These are phyloP conservation scores for Gouania willdenowi DNA, from an alignment of 2,797 vertebrate species.

Conservation along the genomic window DNA sequence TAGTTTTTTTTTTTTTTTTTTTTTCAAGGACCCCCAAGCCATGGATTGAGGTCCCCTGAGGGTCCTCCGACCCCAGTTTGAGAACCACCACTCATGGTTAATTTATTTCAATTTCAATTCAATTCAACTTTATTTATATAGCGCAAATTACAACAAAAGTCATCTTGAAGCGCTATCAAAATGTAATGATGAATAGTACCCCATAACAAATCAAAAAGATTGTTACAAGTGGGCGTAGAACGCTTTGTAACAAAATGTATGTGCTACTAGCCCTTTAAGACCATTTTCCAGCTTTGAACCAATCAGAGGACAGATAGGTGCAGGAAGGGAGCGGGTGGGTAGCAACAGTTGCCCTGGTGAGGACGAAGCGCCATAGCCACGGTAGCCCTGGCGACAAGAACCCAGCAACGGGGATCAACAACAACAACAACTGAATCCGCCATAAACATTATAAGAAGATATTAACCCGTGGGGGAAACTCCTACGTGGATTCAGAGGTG, in stretches of 20 bases:
- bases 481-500: constrained; percentile 74
- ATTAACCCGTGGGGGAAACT: constrained; percentile 70
- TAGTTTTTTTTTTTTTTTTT: no score
- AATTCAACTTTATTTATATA: no score
- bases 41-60: no score
- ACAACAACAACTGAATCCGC: constrained; percentile 84
- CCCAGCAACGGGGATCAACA: constrained; percentile 95
- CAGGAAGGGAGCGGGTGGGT: constrained; percentile 83
- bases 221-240: constrained; percentile 51
- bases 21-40: no score
- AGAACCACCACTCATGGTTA: no score
- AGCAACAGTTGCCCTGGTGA: constrained; percentile 99
- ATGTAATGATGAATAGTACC: no score
- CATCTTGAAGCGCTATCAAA: no score
- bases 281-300: constrained; percentile 48
- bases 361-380: constrained; percentile 99
- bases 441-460: constrained; percentile 70
- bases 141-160: no score
- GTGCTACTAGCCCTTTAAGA: constrained; percentile 56
- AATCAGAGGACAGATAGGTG: constrained; percentile 69
- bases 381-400: constrained; percentile 99
- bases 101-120: no score
- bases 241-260: constrained; percentile 38
- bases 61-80: no score
- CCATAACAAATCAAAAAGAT: no score